A percentile compares a stretch with the other conserved stretches of the same genome.
phyloP scores from a whole-genome alignment of 2,113 vertebrate species.

The Grammomys dolichurus region DNA sequence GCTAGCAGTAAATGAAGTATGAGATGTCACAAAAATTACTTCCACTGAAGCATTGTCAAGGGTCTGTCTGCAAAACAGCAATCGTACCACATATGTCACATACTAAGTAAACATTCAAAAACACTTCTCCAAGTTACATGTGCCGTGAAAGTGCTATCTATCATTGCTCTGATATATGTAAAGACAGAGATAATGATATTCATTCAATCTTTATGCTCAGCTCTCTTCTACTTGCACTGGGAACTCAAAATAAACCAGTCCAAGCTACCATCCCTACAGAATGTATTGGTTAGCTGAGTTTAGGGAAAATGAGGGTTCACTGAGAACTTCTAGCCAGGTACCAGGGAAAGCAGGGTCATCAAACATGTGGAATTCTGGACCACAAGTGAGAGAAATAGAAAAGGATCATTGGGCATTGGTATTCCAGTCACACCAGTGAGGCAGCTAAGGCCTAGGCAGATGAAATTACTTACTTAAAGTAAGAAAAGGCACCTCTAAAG shows the following conservation, averaged over 20 bases:
- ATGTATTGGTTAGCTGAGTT: too few relatives aligned
- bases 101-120: background rate
- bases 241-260: background rate
- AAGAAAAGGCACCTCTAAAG: background rate
- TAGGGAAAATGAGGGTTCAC: fast-evolving
- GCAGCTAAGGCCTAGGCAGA: background rate
- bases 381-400: background rate
- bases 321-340: background rate
- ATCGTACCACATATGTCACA: background rate
- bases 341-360: background rate
- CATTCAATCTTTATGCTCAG: background rate
- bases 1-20: background rate
- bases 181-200: fast-evolving
- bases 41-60: background rate
- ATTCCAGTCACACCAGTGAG: background rate
- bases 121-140: background rate
- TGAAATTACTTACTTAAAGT: background rate
- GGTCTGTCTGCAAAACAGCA: constrained; percentile 36
- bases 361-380: background rate
- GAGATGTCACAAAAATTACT: background rate
- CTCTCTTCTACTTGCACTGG: fast-evolving
- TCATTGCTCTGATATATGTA: background rate
- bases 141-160: background rate
- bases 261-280: too few relatives aligned
- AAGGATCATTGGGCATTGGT: background rate